Base-by-base conservation (phyloP, 2,888 invertebrate species). In the Eueremaeus valkanovi region DNA sequence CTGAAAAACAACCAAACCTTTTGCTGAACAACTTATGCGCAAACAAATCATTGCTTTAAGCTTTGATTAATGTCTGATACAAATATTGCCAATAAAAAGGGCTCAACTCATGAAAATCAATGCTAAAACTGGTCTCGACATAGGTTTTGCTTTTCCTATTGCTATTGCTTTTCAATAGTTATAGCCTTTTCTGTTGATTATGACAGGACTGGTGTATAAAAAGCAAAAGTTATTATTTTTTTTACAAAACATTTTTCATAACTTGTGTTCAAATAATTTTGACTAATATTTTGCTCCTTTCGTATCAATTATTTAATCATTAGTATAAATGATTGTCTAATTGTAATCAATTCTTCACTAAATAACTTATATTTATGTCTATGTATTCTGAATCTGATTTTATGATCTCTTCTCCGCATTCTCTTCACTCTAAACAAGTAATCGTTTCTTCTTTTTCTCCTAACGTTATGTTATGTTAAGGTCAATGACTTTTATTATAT, bases 1-100 rank as follows among this genome's bases (percentile, higher is more conserved):
- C 63, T 63, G 63, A 63, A 63, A 63, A 63, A 63, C 63, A 63
- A 24, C 24, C 63, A 33, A 63, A 63, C 63, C 63, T 63, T 33
- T 55, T 21, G 27, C 55, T 18, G 18, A 63, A 33, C 63, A 63
- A 63, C 63, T 33, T 13, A 36, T 63, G 33, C 33, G 8, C 63
- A 63, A 55, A 55, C 24, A 55, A 55, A 63, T 63, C 29, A 63
- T 63, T 33, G 63, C 63, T 63, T 31, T n/a, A 36, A 63, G 63
- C 33, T 33, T 63, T n/a, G n/a, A n/a, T n/a, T n/a, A n/a, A n/a
- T 63, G 31, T 63, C 55, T 24, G 21, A 24, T 24, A 24, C 24
- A 55, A 55, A n/a, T n/a, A 55, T 11, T 24, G 21, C 24, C 24
- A 55, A 55, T 55, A 55, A 36, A 36, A 36, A 36, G 36, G 36